Base-by-base conservation (phyloP, 2,113 vertebrate genomes). In the Etheostoma cragini region DNA sequence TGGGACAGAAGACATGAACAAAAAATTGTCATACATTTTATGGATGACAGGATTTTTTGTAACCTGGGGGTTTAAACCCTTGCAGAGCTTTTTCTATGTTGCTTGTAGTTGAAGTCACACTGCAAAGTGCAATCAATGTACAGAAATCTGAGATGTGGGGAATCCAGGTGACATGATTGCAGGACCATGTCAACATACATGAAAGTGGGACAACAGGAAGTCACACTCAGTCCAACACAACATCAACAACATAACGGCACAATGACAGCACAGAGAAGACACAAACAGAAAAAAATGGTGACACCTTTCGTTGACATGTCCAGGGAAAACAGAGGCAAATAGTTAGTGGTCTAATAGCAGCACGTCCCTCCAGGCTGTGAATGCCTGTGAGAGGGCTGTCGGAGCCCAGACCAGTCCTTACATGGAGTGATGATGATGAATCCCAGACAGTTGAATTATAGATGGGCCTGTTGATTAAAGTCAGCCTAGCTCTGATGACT, bases 371-470 rank as follows among this genome's bases (percentile, higher is more conserved):
- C 69, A 42, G 88, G 86, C 82, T 78, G 76, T 71, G 72, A 77
- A 71, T 81, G 76, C 72, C 84, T 86, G 77, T 1, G 58, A 88
- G 89, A 87, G 87, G 87, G 87, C 87, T 90, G 89, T 92, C 88
- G 91, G 83, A 81, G 66, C 71, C 42, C 85, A 56, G 67, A 62
- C 52, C 71, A 67, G 72, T 6, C 67, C 77, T 86, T 50, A 82
- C 89, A 93, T 78, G 80, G 82, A 81, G 79, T 81, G 88, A 90
- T 84, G 89, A 85, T 87, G 87, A 92, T 91, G 87, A 93, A 94
- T 90, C 71, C 70, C 84, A 89, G 90, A 87, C 76, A 81, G 87
- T 92, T 95, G 92, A 94, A 95, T 95, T 91, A 95, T 94, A 91
- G 88, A 95, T 95, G 86, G 78, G 49, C 24, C 62, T 68, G 83